Evolutionary conservation across 2,113 vertebrate species (phyloP).

Genomic region (Rhizomys pruinosus): DNA sequence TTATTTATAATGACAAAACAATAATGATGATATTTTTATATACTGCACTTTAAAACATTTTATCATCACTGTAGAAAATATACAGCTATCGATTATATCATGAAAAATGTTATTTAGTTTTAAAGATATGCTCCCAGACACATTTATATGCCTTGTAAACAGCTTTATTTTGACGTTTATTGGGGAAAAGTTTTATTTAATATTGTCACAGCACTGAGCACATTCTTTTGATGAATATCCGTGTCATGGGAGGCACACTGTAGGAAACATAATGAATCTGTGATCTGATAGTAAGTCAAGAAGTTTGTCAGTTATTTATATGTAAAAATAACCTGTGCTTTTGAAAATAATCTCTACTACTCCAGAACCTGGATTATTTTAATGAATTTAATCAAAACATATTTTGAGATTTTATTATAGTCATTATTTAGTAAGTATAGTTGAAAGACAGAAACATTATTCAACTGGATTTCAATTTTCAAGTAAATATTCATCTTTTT

Average conservation of each 20-base stretch:
- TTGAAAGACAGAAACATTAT: not conserved
- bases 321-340: not conserved
- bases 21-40: not conserved
- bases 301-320: constrained; percentile 26
- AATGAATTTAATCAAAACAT: constrained; percentile 22
- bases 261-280: not conserved
- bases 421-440: not conserved
- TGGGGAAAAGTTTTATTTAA: not conserved
- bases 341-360: not conserved
- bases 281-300: not conserved
- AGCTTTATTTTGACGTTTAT: constrained; percentile 36
- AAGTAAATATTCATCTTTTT: no score
- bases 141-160: not conserved
- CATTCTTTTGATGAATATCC: not conserved
- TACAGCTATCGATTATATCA: not conserved
- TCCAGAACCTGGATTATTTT: not conserved
- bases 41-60: not conserved
- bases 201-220: constrained; percentile 26
- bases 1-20: constrained; percentile 13
- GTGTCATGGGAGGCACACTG: not conserved
- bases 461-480: no score
- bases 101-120: not conserved
- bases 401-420: not conserved
- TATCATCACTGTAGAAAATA: not conserved
- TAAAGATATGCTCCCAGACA: not conserved